Evolutionary conservation across 2,888 invertebrate genomes (phyloP), one percentile per base, ranked within the genome.

Genomic region (Erannis defoliaria): DNA sequence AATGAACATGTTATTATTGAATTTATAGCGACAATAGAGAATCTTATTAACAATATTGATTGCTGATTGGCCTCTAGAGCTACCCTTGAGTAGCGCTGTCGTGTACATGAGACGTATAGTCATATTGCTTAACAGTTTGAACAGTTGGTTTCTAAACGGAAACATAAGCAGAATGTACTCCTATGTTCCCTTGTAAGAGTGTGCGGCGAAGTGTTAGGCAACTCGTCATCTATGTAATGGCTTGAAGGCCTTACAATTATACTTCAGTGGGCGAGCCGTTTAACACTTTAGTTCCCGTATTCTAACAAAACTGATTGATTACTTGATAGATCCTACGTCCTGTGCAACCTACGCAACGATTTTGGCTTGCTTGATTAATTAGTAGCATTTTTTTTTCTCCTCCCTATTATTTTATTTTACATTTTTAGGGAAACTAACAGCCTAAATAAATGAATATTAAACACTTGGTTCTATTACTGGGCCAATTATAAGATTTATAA

Each of bases 81-180:
- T 76, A 73, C 70, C 76, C 76, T 78, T 78, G 77, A 77, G 66
- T 48, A 64, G 31, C 56, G 50, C 67, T 76, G 70, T 64, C 67
- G 73, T 75, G 58, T 76, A 75, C 71, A 70, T 75, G 72, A 73
- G 73, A 77, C 73, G 75, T 74, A 74, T 66, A 76, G 73, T 71
- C 74, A 69, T 76, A 71, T 88, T 88, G 84, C 81, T 68, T 70
- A 86, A 88, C 81, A 62, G 74, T 72, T 74, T 77, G 78, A 84
- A 80, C 76, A 74, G 78, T 75, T 81, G 81, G 84, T 88, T 88
- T 88, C 84, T 82, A 86, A 88, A 88, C 85, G 89, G 88, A 89
- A 88, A 87, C 82, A 75, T 69, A 75, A 73, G 75, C 80, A 81
- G 78, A 6, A 8, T 26, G 26, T 75, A 72, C 43, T 73, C 76